Evolutionary conservation across 2,113 vertebrate species (phyloP).

Genomic region (Planiliza haematocheilus): DNA sequence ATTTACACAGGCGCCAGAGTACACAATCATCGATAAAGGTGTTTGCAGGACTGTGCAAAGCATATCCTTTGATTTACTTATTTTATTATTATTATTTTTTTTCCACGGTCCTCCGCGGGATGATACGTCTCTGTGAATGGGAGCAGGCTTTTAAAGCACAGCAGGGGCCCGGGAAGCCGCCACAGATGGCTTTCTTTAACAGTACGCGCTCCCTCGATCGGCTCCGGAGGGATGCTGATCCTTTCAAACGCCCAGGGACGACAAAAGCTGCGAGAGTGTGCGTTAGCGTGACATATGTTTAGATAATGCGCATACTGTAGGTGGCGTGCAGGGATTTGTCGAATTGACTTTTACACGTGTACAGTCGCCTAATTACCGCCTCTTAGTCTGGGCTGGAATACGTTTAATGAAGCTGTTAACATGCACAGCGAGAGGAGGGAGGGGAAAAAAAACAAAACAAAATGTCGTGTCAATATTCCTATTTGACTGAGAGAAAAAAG

Average conservation of each 20-base stretch:
- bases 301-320: background rate
- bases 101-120: background rate
- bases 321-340: background rate
- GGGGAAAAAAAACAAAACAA: background rate
- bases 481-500: conserved; percentile 23
- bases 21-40: conserved; percentile 2
- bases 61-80: conserved; percentile 1
- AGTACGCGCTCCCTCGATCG: conserved; percentile 33
- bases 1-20: conserved; percentile 8
- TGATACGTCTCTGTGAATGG: conserved; percentile 38
- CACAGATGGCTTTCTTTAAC: conserved; percentile 51
- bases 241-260: background rate
- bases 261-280: background rate
- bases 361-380: background rate
- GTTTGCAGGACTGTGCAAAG: conserved; percentile 22
- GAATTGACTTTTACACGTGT: conserved; percentile 12
- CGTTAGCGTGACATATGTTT: background rate
- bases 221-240: conserved; percentile 28
- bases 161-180: conserved; percentile 45
- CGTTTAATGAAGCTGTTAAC: conserved; percentile 44
- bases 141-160: conserved; percentile 62
- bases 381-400: background rate
- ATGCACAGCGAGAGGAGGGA: background rate
- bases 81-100: background rate
- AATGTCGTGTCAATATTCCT: conserved; percentile 16